Evolutionary conservation across 2,888 invertebrate genomes (phyloP).

Genomic region (Onthophagus sagittarius): DNA sequence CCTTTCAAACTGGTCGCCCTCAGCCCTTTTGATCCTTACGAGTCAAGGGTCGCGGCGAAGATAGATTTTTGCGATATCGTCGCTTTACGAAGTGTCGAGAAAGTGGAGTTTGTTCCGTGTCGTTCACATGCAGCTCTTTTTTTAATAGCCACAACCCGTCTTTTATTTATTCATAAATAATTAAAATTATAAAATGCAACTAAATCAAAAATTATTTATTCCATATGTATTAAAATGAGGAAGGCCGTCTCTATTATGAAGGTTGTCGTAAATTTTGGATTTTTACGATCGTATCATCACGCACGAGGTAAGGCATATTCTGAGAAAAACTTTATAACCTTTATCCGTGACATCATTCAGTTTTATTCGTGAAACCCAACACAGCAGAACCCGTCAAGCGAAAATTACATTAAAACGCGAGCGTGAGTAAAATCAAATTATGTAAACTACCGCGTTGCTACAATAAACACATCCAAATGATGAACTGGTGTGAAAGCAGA

Average conservation of each 20-base stretch:
- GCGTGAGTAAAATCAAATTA: not conserved
- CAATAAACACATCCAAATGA: not conserved
- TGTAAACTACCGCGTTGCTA: not conserved
- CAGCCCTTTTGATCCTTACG: not conserved
- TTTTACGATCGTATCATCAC: not conserved
- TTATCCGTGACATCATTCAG: not conserved
- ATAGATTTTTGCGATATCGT: not conserved
- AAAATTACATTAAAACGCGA: not conserved
- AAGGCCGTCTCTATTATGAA: not conserved
- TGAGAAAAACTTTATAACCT: not conserved
- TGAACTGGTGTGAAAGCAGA: not conserved
- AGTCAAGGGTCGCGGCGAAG: not conserved
- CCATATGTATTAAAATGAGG: not conserved
- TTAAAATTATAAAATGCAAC: too few species aligned
- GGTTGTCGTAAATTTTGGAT: not conserved
- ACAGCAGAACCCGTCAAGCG: not conserved
- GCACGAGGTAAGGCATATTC: not conserved
- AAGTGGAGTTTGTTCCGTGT: not conserved
- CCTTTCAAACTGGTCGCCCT: not conserved
- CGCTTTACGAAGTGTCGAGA: conserved; percentile 15
- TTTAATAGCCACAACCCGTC: not conserved
- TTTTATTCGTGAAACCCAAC: not conserved
- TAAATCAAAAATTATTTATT: not conserved
- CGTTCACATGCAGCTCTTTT: not conserved
- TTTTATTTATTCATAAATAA: not conserved